Evolutionary conservation across 2,888 invertebrate genomes (phyloP).

Genomic region (Operophtera brumata): DNA sequence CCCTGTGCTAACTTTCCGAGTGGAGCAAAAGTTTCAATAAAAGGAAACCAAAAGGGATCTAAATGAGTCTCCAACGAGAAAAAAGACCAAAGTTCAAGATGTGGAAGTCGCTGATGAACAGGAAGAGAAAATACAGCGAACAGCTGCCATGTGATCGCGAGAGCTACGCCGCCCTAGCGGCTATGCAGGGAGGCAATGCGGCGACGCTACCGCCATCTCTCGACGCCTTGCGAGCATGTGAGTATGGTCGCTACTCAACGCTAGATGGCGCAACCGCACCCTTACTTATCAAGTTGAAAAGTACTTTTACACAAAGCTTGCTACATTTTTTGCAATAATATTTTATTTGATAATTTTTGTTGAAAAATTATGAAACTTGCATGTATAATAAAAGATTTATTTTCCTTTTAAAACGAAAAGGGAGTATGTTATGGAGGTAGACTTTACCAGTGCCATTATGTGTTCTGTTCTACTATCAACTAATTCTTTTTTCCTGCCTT

Average conservation of each 20-base stretch:
- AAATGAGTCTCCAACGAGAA: conserved; percentile 70
- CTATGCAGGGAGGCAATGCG: conserved; percentile 71
- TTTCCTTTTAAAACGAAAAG: no score
- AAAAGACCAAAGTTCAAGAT: conserved; percentile 68
- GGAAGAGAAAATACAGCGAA: conserved; percentile 74
- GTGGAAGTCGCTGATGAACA: conserved; percentile 74
- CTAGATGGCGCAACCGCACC: conserved; percentile 51
- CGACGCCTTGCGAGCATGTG: conserved; percentile 75
- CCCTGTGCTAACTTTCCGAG: neutral
- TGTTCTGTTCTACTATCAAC: no score
- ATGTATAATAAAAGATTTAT: no score
- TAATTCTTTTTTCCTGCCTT: no score
- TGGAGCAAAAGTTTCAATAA: conserved; percentile 17
- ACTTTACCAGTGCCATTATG: no score
- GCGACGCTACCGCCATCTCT: conserved; percentile 77
- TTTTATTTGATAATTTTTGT: no score
- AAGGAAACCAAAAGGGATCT: conserved; percentile 45
- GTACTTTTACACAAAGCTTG: neutral
- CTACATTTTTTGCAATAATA: no score
- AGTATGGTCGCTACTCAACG: conserved; percentile 64
- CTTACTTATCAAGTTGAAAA: neutral
- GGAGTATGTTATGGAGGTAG: no score
- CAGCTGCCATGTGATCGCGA: conserved; percentile 65
- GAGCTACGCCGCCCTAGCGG: conserved; percentile 72
- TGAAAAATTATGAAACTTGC: no score